Evolutionary conservation across 2,888 invertebrate species (phyloP).

Genomic region (Drosophila lutescens): DNA sequence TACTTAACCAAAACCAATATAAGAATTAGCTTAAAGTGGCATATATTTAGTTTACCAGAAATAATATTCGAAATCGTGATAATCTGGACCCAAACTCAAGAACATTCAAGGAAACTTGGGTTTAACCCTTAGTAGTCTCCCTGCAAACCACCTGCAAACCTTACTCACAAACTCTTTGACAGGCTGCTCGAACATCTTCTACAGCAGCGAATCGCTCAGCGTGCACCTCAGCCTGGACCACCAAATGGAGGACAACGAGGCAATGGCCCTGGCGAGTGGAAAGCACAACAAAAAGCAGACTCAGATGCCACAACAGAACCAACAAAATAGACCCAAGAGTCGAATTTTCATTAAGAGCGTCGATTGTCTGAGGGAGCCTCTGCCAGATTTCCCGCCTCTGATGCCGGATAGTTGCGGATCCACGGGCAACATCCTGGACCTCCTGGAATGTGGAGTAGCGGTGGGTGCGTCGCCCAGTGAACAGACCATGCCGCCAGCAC

Average conservation of each 20-base stretch:
- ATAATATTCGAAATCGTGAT: too few relatives aligned
- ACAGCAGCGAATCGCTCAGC: slow-evolving; percentile 87
- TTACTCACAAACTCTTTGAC: neutral
- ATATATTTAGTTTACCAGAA: too few relatives aligned
- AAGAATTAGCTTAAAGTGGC: too few relatives aligned
- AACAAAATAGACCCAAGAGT: slow-evolving; percentile 60
- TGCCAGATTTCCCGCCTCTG: slow-evolving; percentile 49
- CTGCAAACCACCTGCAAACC: neutral
- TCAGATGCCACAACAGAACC: slow-evolving; percentile 5
- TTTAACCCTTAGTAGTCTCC: neutral
- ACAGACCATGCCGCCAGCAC: slow-evolving; percentile 19
- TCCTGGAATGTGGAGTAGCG: slow-evolving; percentile 47
- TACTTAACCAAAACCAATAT: too few relatives aligned
- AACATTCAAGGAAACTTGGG: neutral
- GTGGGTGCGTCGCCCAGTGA: slow-evolving; percentile 21
- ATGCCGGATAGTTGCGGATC: slow-evolving; percentile 24
- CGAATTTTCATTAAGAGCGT: slow-evolving; percentile 84
- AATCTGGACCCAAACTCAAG: too few relatives aligned
- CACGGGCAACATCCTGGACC: slow-evolving; percentile 51
- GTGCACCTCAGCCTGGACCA: slow-evolving; percentile 89
- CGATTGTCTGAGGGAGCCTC: slow-evolving; percentile 81
- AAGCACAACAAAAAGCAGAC: slow-evolving; percentile 24
- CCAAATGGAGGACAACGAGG: slow-evolving; percentile 85
- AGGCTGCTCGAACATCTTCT: slow-evolving; percentile 88
- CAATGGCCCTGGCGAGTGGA: slow-evolving; percentile 35